These are phyloP conservation scores for Onychomys torridus DNA, from an alignment of 2,797 vertebrate genomes.

Conservation along the genomic window DNA sequence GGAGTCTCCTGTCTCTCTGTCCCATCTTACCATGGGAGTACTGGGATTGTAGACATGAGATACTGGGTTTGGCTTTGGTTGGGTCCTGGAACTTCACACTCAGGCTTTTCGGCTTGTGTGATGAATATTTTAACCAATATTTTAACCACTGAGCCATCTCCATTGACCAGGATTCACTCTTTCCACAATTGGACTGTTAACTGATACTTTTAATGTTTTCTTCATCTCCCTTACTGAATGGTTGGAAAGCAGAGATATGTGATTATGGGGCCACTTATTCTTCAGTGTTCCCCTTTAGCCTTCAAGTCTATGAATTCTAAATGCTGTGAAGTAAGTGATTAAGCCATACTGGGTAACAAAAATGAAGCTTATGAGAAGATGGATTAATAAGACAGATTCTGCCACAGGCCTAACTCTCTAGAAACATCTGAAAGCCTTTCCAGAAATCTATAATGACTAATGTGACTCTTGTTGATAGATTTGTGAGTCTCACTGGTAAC, in stretches of 20 bases:
- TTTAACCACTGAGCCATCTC: neutral
- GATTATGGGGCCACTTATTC: neutral
- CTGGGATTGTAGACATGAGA: neutral
- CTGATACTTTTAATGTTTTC: neutral
- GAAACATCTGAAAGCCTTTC: constrained; percentile 68
- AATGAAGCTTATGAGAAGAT: neutral
- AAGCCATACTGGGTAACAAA: neutral
- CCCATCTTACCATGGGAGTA: neutral
- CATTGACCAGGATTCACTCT: neutral
- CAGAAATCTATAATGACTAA: constrained; percentile 39
- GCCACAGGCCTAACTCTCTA: constrained; percentile 71
- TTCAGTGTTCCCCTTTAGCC: neutral
- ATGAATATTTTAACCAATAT: neutral
- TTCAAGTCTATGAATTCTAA: constrained; percentile 14
- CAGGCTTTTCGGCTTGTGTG: neutral
- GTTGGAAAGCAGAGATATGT: neutral
- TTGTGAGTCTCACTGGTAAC: constrained; percentile 64
- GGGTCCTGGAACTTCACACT: neutral
- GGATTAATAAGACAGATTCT: constrained; percentile 27
- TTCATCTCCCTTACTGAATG: neutral
- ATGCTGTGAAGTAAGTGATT: constrained; percentile 14
- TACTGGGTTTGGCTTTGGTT: neutral
- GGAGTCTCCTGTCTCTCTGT: neutral
- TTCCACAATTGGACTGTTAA: neutral
- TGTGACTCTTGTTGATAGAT: constrained; percentile 64